Evolutionary conservation across 2,797 vertebrate genomes (phyloP).

Genomic region (Myioborus melanocephalus): DNA sequence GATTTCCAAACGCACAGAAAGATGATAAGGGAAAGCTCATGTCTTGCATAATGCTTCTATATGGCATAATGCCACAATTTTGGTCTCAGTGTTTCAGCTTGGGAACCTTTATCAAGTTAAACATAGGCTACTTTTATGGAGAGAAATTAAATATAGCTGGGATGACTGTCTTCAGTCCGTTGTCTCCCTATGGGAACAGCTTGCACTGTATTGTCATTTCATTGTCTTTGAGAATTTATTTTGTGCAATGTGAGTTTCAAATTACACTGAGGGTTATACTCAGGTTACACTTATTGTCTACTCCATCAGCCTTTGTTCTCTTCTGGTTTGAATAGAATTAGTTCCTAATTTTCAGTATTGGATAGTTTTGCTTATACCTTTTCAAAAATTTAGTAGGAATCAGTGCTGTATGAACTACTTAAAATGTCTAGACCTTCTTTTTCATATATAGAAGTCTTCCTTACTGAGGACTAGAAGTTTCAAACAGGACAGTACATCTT

Average conservation of each 20-base stretch:
- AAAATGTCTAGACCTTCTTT: background rate
- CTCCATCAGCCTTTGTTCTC: background rate
- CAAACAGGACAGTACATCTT: background rate
- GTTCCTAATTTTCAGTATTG: background rate
- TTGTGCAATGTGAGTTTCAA: background rate
- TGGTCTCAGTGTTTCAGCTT: background rate
- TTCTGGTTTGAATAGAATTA: background rate
- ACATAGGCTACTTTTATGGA: background rate
- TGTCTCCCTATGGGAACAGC: background rate
- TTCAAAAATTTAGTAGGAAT: background rate
- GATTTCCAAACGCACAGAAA: background rate
- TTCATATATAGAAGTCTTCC: background rate
- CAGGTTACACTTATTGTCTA: background rate
- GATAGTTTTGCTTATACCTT: background rate
- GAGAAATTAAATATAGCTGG: background rate
- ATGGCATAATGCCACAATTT: background rate
- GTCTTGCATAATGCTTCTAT: background rate
- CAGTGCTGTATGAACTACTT: background rate
- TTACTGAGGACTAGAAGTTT: background rate
- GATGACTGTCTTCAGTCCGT: background rate
- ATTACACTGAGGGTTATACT: background rate
- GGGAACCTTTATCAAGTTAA: background rate
- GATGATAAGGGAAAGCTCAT: background rate
- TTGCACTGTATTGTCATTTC: background rate
- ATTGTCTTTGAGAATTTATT: background rate